Evolutionary conservation across 2,888 invertebrate genomes (phyloP).

Genomic region (Aphrophora alni): DNA sequence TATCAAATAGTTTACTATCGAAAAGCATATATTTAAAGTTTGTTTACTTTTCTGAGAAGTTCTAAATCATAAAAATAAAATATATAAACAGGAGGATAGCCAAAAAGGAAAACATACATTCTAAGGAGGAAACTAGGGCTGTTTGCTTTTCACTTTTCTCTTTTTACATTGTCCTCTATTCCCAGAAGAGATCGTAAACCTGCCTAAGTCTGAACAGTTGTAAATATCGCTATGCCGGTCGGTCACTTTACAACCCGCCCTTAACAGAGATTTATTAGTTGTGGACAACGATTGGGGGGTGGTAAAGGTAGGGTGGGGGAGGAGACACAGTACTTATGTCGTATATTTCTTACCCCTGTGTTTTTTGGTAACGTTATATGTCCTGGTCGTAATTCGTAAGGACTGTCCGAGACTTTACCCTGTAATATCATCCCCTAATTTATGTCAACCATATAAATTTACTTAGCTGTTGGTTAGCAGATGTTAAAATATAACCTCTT

Average conservation of each 20-base stretch:
- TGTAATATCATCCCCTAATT: neutral
- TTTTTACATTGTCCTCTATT: neutral
- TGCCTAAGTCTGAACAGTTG: neutral
- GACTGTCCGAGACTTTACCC: neutral
- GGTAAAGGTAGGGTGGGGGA: too few species aligned
- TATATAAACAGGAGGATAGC: neutral
- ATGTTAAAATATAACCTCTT: too few species aligned
- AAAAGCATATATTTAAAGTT: neutral
- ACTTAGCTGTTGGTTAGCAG: too few species aligned
- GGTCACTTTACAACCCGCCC: neutral
- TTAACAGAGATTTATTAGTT: neutral
- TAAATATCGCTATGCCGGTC: neutral
- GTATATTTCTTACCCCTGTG: neutral
- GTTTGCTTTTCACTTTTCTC: conserved; percentile 2
- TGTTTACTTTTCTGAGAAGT: neutral
- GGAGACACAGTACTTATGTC: neutral
- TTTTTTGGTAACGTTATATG: neutral
- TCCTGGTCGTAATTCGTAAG: neutral
- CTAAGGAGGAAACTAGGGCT: neutral
- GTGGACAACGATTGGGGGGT: neutral
- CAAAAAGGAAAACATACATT: neutral
- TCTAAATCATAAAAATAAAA: neutral
- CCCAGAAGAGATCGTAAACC: neutral
- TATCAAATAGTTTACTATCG: neutral
- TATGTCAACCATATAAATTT: too few species aligned